Conservation (phyloP, 2,797 vertebrate species). For the Sebastes matsubarae region DNA sequence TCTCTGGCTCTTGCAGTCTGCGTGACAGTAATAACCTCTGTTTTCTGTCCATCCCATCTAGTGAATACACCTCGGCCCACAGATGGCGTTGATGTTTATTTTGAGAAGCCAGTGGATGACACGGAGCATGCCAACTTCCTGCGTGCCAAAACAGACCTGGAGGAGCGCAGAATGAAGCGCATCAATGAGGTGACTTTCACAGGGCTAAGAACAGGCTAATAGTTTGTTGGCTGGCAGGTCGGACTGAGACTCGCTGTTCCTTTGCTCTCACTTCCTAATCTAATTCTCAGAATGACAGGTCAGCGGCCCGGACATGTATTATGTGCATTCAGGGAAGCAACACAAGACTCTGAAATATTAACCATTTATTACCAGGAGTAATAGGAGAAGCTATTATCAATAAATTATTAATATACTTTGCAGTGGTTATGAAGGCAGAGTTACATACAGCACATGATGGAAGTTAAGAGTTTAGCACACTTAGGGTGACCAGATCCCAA, state of each 20-base stretch:
- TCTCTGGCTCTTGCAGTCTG: slow-evolving; percentile 1
- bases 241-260: not conserved
- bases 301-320: not conserved
- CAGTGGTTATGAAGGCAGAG: not conserved
- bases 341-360: not conserved
- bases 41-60: slow-evolving; percentile 47
- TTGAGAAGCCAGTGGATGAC: slow-evolving; percentile 91
- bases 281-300: slow-evolving; percentile 18
- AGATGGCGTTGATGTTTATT: slow-evolving; percentile 93
- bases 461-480: not conserved
- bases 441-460: slow-evolving; percentile 5
- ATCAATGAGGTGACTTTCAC: slow-evolving; percentile 89
- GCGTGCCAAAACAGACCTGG: slow-evolving; percentile 91
- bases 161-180: slow-evolving; percentile 91
- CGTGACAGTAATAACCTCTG: slow-evolving; percentile 9
- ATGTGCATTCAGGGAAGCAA: slow-evolving; percentile 2
- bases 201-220: slow-evolving; percentile 17
- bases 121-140: slow-evolving; percentile 92
- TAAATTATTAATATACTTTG: not conserved
- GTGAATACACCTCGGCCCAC: slow-evolving; percentile 87
- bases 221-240: not conserved
- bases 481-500: no score
- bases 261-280: not conserved
- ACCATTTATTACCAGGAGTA: not conserved
- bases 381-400: not conserved